Base-by-base conservation (phyloP, 2,888 invertebrate genomes). In the Xanthorhoe designata region DNA sequence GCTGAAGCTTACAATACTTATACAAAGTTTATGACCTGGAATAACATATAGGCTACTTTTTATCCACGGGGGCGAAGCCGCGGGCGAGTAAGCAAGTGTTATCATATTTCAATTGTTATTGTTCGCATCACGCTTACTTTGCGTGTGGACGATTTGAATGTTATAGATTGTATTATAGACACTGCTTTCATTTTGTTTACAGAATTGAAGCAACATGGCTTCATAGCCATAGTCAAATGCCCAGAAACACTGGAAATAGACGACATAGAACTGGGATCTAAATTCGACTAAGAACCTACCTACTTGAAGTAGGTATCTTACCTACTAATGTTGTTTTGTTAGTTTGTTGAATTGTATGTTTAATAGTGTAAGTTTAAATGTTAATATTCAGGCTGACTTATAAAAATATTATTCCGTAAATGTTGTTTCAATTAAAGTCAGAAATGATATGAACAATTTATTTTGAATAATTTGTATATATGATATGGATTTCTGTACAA, bases 401-500 rank as follows among this genome's bases (percentile, higher is more conserved):
- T 29, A 57, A 24, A 13, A 9, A 57, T 59, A 15, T 24, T 47
- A 50, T 10, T 64, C 9, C n/a, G 47, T 17, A 69, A 50, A 8
- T 50, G 9, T 56, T 55, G 62, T 72, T 61, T 66, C 65, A 84
- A 81, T 82, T 62, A 85, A 87, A 85, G 68, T 72, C 51, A 2
- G 49, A 53, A 73, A 83, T 87, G 90, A 92, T 92, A 92, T 90
- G 91, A 92, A 92, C 91, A 90, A 88, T 92, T 93, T 92, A 92
- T 91, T 72, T 93, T 91, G 88, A 91, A 88, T 90, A 89, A 88
- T 92, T 91, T 90, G 88, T 91, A 90, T 85, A 88, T 42, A 83
- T 92, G 92, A 93, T 93, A 93, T 93, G 92, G 72, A 91, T 92
- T 92, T 93, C 92, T 93, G 92, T 93, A 92, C 92, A 92, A 83